phyloP scores from a whole-genome alignment of 2,113 vertebrate species.

The Leucosticte australis region DNA sequence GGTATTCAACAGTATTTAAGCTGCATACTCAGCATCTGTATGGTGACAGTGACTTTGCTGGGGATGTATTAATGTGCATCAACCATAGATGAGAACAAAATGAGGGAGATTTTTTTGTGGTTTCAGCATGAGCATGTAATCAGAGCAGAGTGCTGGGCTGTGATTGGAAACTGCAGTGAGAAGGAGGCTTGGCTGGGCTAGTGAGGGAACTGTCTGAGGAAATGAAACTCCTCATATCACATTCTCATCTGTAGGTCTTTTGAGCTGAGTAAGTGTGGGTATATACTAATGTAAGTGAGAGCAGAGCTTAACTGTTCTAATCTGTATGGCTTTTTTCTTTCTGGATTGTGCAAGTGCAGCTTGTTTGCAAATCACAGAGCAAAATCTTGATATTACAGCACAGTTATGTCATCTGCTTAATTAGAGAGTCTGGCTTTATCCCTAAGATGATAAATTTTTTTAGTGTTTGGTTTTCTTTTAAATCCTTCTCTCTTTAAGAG shows the following conservation, averaged over 20 bases:
- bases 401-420: conserved; percentile 41
- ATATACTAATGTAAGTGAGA: conserved; percentile 22
- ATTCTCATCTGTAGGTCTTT: conserved; percentile 39
- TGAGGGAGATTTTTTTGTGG: conserved; percentile 2
- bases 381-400: conserved; percentile 14
- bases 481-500: neutral
- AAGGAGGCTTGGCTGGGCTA: neutral
- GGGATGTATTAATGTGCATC: neutral
- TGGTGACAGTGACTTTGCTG: neutral
- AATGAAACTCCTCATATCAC: conserved; percentile 44
- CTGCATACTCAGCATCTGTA: neutral
- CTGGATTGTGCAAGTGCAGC: conserved; percentile 25
- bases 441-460: neutral
- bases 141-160: conserved; percentile 19
- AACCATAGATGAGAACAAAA: neutral
- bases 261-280: conserved; percentile 5
- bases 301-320: conserved; percentile 16
- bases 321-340: neutral
- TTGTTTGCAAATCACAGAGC: conserved; percentile 22
- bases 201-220: conserved; percentile 35
- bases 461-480: neutral
- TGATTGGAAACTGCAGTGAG: conserved; percentile 37
- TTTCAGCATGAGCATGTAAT: conserved; percentile 10
- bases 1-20: neutral
- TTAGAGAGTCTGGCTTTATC: conserved; percentile 20